phyloP scores from a whole-genome alignment of 1,140 invertebrate species.

The Drosophila ogumai region DNA sequence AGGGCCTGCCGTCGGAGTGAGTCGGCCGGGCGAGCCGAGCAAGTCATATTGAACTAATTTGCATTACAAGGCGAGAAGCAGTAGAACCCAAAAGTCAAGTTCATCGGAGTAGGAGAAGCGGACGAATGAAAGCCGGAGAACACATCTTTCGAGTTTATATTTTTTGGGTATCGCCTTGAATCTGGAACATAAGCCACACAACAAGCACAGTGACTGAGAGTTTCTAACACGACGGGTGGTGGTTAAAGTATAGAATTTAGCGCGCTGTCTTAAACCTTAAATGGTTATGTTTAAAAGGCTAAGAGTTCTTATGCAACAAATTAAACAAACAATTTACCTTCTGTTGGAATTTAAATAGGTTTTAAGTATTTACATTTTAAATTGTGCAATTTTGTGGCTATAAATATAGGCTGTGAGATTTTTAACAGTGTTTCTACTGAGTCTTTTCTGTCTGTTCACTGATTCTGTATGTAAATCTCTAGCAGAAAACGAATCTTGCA shows the following conservation, averaged over 20 bases:
- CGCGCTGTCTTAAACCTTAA: not conserved
- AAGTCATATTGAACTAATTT: slow-evolving; percentile 71
- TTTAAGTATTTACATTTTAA: not conserved
- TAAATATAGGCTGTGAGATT: not conserved
- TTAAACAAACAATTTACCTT: not conserved
- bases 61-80: slow-evolving; percentile 45
- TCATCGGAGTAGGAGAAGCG: slow-evolving; percentile 6
- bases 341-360: not conserved
- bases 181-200: slow-evolving; percentile 36
- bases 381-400: not conserved
- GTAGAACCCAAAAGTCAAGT: slow-evolving; percentile 30
- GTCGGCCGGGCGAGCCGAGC: slow-evolving; percentile 29
- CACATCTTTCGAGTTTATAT: slow-evolving; percentile 3
- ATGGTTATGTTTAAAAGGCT: not conserved
- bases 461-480: not conserved
- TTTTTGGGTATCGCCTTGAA: slow-evolving; percentile 22
- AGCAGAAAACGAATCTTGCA: not conserved
- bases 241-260: not conserved
- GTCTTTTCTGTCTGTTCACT: not conserved
- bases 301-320: not conserved
- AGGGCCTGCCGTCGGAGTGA: slow-evolving; percentile 24
- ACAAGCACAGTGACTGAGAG: slow-evolving; percentile 1
- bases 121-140: not conserved
- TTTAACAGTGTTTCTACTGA: not conserved
- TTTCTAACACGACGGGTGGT: not conserved